Evolutionary conservation across 2,888 invertebrate genomes (phyloP), one percentile per base, ranked within the genome.

Genomic region (Xylota segnis): DNA sequence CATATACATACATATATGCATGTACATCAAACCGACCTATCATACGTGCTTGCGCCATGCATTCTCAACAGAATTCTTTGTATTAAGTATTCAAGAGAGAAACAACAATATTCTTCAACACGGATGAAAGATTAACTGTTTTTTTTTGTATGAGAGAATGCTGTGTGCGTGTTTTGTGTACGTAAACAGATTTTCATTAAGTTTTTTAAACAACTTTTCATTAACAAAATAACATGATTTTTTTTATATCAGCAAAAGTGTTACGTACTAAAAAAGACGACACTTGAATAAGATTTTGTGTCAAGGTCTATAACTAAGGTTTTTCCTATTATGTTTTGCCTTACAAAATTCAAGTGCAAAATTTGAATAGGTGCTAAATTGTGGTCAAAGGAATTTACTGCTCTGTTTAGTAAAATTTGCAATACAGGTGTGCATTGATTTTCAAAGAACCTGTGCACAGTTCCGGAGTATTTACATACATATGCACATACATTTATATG

Each of bases 141-240:
- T 45, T 5, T 61, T 9, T 16, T 70, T 56, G 6, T 27, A n/a
- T 68, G n/a, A 40, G n/a, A 52, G 27, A 52, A 23, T 10, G 10
- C n/a, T 9, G 32, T 9, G 32, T 56, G 29, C 47, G 34, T 65
- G 56, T 34, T 75, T 7, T 56, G 45, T n/a, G 14, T 66, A 50
- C 56, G 75, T 50, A 66, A 75, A 56, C 66, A 75, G 45, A 52
- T 43, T 70, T 70, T 56, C 56, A 43, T 56, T 43, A 37, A 37
- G 10, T 37, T 52, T 66, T n/a, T 37, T 37, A 0, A 56, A 37
- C 23, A 71, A 27, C 59, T 40, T 34, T 45, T 61, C 3, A 61
- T 37, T 27, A 37, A 52, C 37, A 66, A 50, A 18, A 34, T 32
- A 10, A 27, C 14, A 27, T 27, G 27, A 43, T 59, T 59, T 40